Percentiles rank a stretch among this genome's conserved stretches.
Conservation (phyloP, 2,888 invertebrate species). For the Chrysotoxum bicinctum region DNA sequence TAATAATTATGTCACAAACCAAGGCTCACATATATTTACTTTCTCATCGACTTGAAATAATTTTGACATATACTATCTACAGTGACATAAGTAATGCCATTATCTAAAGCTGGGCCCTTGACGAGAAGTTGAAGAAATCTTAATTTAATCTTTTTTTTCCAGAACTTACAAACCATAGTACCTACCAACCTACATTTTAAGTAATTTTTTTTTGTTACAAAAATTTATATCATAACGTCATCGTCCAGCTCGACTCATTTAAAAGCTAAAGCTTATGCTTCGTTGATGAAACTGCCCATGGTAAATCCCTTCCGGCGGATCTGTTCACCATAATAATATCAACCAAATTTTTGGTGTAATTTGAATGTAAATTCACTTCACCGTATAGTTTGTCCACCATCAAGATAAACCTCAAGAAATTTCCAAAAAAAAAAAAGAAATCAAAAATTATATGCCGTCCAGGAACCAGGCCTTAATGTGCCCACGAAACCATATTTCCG, state of each 20-base stretch:
- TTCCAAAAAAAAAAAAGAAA: neutral
- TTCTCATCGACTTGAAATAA: no score
- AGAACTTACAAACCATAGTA: neutral
- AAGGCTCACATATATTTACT: no score
- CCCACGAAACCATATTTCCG: slow-evolving; percentile 46
- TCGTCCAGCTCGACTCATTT: slow-evolving; percentile 10
- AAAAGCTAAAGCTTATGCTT: slow-evolving; percentile 1
- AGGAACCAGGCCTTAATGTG: slow-evolving; percentile 27
- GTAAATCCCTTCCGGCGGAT: slow-evolving; percentile 12
- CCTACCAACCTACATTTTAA: neutral
- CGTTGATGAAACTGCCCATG: neutral
- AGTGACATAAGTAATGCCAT: neutral
- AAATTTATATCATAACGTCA: neutral
- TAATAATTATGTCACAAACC: no score
- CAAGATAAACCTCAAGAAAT: neutral
- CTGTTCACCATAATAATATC: neutral
- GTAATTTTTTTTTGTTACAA: neutral
- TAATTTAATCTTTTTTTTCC: neutral
- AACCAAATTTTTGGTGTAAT: slow-evolving; percentile 30
- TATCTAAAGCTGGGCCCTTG: neutral
- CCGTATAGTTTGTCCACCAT: slow-evolving; percentile 4
- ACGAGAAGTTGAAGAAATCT: neutral
- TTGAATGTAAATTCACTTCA: slow-evolving; percentile 45
- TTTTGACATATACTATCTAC: neutral
- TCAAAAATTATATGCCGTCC: neutral